Conservation (phyloP, 53 echinoderm and acorn worm species). For the Apostichopus leukothele region DNA sequence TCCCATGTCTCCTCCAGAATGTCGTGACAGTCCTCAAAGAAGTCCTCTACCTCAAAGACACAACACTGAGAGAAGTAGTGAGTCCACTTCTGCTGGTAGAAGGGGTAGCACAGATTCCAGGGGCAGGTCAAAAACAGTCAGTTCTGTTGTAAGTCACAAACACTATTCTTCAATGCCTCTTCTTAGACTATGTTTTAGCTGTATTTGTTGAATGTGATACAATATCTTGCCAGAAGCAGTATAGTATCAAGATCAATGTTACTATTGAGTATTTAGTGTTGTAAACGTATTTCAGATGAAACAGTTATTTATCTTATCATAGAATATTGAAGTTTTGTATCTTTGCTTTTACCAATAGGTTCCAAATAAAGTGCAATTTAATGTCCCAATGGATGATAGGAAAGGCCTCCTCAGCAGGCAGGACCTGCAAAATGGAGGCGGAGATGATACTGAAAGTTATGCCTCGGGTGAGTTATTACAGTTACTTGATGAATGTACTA, state of each 20-base stretch:
- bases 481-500: too few relatives aligned
- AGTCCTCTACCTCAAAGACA: constrained; percentile 59
- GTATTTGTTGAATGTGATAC: too few relatives aligned
- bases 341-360: not conserved
- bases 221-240: too few relatives aligned
- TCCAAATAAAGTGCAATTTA: constrained; percentile 37
- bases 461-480: not conserved
- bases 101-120: constrained; percentile 28
- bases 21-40: constrained; percentile 49
- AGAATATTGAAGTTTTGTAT: too few relatives aligned
- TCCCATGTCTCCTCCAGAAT: constrained; percentile 17
- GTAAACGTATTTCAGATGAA: too few relatives aligned
- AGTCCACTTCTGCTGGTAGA: constrained; percentile 19
- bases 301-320: too few relatives aligned
- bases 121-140: constrained; percentile 54
- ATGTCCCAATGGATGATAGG: constrained; percentile 21
- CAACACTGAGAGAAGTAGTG: constrained; percentile 32
- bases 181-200: too few relatives aligned
- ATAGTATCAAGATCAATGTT: too few relatives aligned
- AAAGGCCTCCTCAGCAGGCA: constrained; percentile 11
- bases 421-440: constrained; percentile 7
- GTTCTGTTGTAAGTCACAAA: constrained; percentile 42
- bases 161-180: not conserved
- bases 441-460: not conserved
- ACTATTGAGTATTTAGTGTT: too few relatives aligned